phyloP scores from a whole-genome alignment of 2,888 invertebrate species.

The Odontothrips loti region DNA sequence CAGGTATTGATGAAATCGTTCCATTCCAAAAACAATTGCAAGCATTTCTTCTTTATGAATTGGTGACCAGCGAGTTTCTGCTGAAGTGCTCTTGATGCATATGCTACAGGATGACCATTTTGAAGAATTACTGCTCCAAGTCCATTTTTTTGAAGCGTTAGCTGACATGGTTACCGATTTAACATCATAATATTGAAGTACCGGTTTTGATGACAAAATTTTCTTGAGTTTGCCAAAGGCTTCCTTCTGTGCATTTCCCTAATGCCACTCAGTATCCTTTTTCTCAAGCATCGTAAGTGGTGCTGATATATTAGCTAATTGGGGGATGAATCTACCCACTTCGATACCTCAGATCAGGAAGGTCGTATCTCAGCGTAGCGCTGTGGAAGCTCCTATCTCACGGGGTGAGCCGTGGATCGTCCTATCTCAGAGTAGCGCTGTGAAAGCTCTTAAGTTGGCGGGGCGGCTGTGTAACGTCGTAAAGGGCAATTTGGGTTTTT shows the following conservation, averaged over 20 bases:
- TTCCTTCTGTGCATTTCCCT: slow-evolving; percentile 40
- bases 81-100: slow-evolving; percentile 42
- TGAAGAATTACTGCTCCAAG: slow-evolving; percentile 39
- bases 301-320: slow-evolving; percentile 37
- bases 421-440: no score
- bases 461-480: no score
- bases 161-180: slow-evolving; percentile 40
- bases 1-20: slow-evolving; percentile 43
- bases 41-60: slow-evolving; percentile 44
- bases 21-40: slow-evolving; percentile 42
- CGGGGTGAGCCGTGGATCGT: no score
- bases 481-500: no score
- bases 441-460: no score
- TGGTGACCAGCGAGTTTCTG: slow-evolving; percentile 41
- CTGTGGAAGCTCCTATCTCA: no score
- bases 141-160: slow-evolving; percentile 40
- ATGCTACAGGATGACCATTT: slow-evolving; percentile 43
- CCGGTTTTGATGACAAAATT: slow-evolving; percentile 35
- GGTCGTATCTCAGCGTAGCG: no score
- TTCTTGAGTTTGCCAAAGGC: slow-evolving; percentile 38
- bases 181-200: slow-evolving; percentile 41
- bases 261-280: slow-evolving; percentile 40
- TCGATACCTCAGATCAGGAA: no score
- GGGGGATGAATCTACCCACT: slow-evolving; percentile 42
- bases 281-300: slow-evolving; percentile 38